Conservation (phyloP, 2,888 invertebrate genomes). For the Meiosimyza platycephala region DNA sequence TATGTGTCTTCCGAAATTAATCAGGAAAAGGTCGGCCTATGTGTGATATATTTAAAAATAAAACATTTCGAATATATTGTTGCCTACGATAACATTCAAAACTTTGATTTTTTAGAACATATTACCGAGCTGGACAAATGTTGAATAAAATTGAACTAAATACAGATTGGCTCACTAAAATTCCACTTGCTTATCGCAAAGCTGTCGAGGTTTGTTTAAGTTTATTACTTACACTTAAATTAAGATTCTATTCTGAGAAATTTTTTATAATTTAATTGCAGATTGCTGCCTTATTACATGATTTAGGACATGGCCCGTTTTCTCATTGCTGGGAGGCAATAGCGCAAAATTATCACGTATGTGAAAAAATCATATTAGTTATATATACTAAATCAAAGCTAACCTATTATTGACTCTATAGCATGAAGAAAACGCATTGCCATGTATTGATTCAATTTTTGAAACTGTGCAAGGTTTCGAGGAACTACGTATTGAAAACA, state of each 20-base stretch:
- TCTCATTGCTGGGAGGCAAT: constrained; percentile 74
- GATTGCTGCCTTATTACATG: constrained; percentile 76
- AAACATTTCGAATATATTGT: too few relatives aligned
- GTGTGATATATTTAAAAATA: too few relatives aligned
- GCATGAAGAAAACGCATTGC: constrained; percentile 57
- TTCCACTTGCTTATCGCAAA: constrained; percentile 55
- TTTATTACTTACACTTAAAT: background rate
- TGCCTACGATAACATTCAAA: too few relatives aligned
- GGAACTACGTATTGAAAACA: constrained; percentile 46
- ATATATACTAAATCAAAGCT: background rate
- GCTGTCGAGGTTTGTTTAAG: constrained; percentile 55
- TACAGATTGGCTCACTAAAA: constrained; percentile 46
- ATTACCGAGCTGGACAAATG: constrained; percentile 68
- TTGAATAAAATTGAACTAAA: constrained; percentile 65
- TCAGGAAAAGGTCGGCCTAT: too few relatives aligned
- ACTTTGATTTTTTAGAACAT: constrained; percentile 66
- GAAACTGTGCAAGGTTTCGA: constrained; percentile 42
- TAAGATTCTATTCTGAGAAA: background rate
- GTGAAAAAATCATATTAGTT: background rate
- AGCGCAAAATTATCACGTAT: constrained; percentile 41
- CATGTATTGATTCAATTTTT: constrained; percentile 58
- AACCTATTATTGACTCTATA: constrained; percentile 32
- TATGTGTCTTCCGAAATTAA: too few relatives aligned
- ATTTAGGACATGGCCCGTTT: constrained; percentile 77
- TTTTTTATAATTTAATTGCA: constrained; percentile 62